These are phyloP conservation scores for Plebejus anna DNA, from an alignment of 2,888 invertebrate genomes.

Conservation along the genomic window DNA sequence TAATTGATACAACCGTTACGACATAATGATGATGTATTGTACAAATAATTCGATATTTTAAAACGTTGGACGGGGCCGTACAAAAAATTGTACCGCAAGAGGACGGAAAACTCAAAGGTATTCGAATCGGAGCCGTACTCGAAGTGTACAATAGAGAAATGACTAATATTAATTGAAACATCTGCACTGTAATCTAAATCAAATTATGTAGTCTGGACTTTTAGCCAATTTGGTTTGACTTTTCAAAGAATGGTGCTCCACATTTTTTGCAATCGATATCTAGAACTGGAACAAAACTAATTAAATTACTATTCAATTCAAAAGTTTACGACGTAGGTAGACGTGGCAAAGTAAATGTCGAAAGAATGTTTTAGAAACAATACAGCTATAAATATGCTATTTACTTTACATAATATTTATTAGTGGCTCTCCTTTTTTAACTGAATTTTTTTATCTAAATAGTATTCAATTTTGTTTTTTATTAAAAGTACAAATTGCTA, in stretches of 20 bases:
- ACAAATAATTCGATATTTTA: conserved; percentile 72
- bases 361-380: not conserved
- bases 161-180: conserved; percentile 62
- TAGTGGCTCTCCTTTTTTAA: too few relatives aligned
- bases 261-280: conserved; percentile 7
- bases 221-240: conserved; percentile 47
- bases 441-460: too few relatives aligned
- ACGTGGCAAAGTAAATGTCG: not conserved
- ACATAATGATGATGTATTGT: conserved; percentile 71
- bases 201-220: conserved; percentile 59
- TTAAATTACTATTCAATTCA: conserved; percentile 11
- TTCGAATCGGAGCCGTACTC: conserved; percentile 49
- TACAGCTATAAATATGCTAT: not conserved
- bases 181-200: conserved; percentile 62
- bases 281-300: conserved; percentile 23
- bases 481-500: too few relatives aligned
- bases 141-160: conserved; percentile 58
- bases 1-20: conserved; percentile 75
- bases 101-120: conserved; percentile 45
- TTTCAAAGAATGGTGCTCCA: conserved; percentile 13
- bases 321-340: conserved; percentile 14
- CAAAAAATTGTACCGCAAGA: conserved; percentile 56
- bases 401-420: too few relatives aligned
- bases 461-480: too few relatives aligned
- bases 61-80: conserved; percentile 53